phyloP scores from a whole-genome alignment of 2,888 invertebrate species.

The Drosophila pegasa region DNA sequence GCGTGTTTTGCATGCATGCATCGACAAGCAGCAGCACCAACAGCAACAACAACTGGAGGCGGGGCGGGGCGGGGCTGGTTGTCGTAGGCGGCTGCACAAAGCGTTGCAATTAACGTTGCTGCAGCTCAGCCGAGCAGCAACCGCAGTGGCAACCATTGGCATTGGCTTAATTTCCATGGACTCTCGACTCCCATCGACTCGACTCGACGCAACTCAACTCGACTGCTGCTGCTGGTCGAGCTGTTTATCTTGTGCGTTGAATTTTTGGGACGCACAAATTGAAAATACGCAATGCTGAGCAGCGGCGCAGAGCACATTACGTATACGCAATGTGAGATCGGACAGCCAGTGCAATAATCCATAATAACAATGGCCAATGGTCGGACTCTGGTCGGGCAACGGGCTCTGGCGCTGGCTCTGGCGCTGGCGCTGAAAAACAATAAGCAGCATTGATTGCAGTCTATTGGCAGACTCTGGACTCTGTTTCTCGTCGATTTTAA shows the following conservation, averaged over 20 bases:
- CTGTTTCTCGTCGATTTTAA: slow-evolving; percentile 51
- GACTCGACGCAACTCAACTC: slow-evolving; percentile 18
- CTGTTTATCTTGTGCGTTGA: slow-evolving; percentile 71
- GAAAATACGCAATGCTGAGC: slow-evolving; percentile 69
- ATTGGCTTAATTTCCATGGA: slow-evolving; percentile 78
- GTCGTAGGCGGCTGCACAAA: slow-evolving; percentile 62
- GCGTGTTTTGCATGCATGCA: slow-evolving; percentile 62
- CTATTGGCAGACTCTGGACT: slow-evolving; percentile 36
- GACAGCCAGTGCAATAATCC: slow-evolving; percentile 60
- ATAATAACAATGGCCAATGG: slow-evolving; percentile 70
- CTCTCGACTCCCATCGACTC: slow-evolving; percentile 29
- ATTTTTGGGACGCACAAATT: slow-evolving; percentile 59
- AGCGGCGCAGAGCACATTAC: slow-evolving; percentile 36
- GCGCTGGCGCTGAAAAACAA: slow-evolving; percentile 49
- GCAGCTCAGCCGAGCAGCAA: slow-evolving; percentile 70
- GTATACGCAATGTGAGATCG: slow-evolving; percentile 56
- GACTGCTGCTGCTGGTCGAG: slow-evolving; percentile 32
- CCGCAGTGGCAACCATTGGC: slow-evolving; percentile 67
- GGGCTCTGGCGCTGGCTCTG: too few relatives aligned
- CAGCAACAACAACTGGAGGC: slow-evolving; percentile 13
- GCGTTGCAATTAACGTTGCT: slow-evolving; percentile 75
- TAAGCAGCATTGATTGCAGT: slow-evolving; percentile 64
- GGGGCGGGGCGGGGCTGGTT: slow-evolving; percentile 3
- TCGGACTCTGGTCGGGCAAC: background rate
- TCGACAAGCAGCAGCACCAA: slow-evolving; percentile 38